Base-by-base conservation (phyloP, 2,888 invertebrate genomes). In the Polia nebulosa region DNA sequence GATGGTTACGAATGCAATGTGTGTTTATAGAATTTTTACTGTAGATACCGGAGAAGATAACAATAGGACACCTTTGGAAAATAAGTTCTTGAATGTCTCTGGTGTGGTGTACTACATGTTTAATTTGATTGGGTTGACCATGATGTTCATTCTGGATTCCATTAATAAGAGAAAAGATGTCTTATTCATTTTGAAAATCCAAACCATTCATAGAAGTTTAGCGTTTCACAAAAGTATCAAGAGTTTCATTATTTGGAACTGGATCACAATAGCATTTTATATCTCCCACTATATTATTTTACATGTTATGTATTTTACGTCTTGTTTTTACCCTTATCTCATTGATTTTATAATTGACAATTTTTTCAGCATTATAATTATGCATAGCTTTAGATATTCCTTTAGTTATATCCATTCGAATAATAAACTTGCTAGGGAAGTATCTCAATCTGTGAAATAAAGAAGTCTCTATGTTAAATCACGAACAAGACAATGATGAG, bases 131-230 rank as follows among this genome's bases (percentile, higher is more conserved):
- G 39, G 39, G 17, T 39, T 45, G 11, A 45, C 44, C 9, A 22
- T 15, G 44, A 29, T 45, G 3, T 58, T 20, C 22, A 44, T 58
- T 45, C 2, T 58, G 32, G 32, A 58, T 45, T 11, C 17, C 3
- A 20, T 58, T 0, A 20, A 32, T 29, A 22, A 45, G 20, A 32
- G 59, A 3, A 41, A 49, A 8, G 72, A 72, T 22, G 39, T 79
- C 3, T 25, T 17, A 7, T 53, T 77, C 2, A 64, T 79, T 32
- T 17, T 77, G 6, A 72, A 44, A 11, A 67, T 79, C 8, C 78
- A 79, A 36, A 34, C 47, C 20, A 69, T 79, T 17, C 49, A 74
- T 22, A 66, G 39, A 47, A 58, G 4, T 13, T 27, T 74, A 7
- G 39, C 56, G 11, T 72, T 58, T n/a, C n/a, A n/a, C n/a, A 51